phyloP scores from a whole-genome alignment of 2,888 invertebrate genomes.

The Heliconius cydno region DNA sequence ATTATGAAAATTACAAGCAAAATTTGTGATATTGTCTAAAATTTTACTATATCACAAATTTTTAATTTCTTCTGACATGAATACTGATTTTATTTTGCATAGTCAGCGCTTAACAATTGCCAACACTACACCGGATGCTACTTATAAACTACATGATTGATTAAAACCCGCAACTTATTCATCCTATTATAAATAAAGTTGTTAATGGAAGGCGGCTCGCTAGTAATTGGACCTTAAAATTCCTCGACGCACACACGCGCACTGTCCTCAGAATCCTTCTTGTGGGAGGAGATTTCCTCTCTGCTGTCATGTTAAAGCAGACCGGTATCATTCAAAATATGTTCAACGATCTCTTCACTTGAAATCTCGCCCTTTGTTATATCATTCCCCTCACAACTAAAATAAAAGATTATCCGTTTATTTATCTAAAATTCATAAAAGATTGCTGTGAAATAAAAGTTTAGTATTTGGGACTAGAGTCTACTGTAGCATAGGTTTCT shows the following conservation, averaged over 20 bases:
- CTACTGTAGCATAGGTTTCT: not conserved
- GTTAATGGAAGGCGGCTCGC: slow-evolving; percentile 72
- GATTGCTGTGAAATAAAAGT: slow-evolving; percentile 5
- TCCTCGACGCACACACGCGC: slow-evolving; percentile 63
- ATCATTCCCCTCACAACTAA: slow-evolving; percentile 25
- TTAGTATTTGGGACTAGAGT: not conserved
- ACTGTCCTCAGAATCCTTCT: slow-evolving; percentile 44
- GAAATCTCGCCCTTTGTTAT: slow-evolving; percentile 29
- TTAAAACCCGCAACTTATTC: slow-evolving; percentile 80
- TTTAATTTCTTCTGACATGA: not conserved
- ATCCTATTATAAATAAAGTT: slow-evolving; percentile 77
- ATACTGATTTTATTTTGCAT: slow-evolving; percentile 32
- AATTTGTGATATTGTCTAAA: no score
- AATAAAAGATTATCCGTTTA: slow-evolving; percentile 20
- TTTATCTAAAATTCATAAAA: slow-evolving; percentile 15
- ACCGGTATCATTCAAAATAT: slow-evolving; percentile 55
- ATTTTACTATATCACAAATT: no score
- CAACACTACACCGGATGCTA: slow-evolving; percentile 68
- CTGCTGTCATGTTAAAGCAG: slow-evolving; percentile 51
- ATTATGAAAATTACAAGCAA: no score
- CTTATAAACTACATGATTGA: slow-evolving; percentile 72
- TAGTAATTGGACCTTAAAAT: slow-evolving; percentile 78
- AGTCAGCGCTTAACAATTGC: slow-evolving; percentile 55
- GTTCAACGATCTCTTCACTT: slow-evolving; percentile 49
- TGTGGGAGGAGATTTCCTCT: slow-evolving; percentile 51